Conservation (phyloP, 2,113 vertebrate genomes). For the Zeus faber region DNA sequence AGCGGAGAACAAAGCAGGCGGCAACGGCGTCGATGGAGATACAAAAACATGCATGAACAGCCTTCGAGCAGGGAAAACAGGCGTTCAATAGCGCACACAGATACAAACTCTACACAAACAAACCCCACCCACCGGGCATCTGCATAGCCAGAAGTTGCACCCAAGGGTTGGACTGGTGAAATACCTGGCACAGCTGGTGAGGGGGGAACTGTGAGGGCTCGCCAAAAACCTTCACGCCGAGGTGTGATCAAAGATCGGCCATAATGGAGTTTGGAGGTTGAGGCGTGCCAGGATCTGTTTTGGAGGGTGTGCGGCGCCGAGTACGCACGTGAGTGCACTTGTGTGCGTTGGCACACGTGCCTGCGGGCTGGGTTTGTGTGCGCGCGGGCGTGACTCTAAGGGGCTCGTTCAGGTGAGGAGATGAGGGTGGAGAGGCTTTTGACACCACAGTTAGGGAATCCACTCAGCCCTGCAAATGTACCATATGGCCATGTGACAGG, state of each 20-base stretch:
- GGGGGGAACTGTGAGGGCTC: conserved; percentile 31
- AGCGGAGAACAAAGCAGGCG: too few relatives aligned
- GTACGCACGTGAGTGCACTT: too few relatives aligned
- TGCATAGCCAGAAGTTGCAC: conserved; percentile 43
- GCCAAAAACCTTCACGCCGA: conserved; percentile 47
- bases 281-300: conserved; percentile 1
- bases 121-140: conserved; percentile 22
- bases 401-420: conserved; percentile 25
- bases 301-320: too few relatives aligned
- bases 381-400: too few relatives aligned
- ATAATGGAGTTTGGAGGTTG: conserved; percentile 51
- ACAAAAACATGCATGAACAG: not conserved
- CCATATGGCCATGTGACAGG: conserved; percentile 22
- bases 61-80: conserved; percentile 1
- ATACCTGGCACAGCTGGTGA: conserved; percentile 50
- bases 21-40: too few relatives aligned
- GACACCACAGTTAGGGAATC: conserved; percentile 18
- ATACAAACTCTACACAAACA: conserved; percentile 7
- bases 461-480: conserved; percentile 29
- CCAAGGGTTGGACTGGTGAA: conserved; percentile 32
- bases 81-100: not conserved
- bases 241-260: conserved; percentile 53
- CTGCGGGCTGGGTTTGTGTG: too few relatives aligned
- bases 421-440: conserved; percentile 33
- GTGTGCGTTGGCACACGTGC: too few relatives aligned